Percentiles rank a stretch among this genome's conserved stretches.
Evolutionary conservation across 1,140 invertebrate genomes (phyloP).

Genomic region (Nephila pilipes): DNA sequence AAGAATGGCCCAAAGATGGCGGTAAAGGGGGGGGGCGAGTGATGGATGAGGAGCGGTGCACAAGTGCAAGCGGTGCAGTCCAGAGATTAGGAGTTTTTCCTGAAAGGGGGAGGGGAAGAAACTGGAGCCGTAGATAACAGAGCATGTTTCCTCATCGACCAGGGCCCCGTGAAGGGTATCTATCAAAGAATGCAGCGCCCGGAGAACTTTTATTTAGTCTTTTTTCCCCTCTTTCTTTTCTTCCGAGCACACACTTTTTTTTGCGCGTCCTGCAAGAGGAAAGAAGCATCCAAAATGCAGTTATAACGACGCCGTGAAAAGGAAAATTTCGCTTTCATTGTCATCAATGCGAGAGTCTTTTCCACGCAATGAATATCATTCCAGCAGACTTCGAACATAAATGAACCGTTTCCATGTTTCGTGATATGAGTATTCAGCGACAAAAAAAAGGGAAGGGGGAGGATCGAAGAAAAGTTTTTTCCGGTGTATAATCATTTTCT

Average conservation of each 20-base stretch:
- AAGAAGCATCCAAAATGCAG: background rate
- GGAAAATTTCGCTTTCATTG: too few species aligned
- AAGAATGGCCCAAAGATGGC: too few species aligned
- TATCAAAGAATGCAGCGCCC: background rate
- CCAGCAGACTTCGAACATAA: too few species aligned
- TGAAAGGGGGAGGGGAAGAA: background rate
- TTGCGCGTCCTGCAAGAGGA: background rate
- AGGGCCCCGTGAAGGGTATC: background rate
- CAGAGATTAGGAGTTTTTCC: background rate
- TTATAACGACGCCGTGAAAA: background rate
- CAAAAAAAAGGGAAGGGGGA: too few species aligned
- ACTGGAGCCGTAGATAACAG: background rate
- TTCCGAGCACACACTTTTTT: background rate
- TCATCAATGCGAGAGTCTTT: too few species aligned
- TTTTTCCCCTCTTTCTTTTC: background rate
- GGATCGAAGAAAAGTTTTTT: too few species aligned
- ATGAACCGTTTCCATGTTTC: too few species aligned
- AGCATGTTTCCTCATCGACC: background rate
- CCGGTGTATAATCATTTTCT: too few species aligned
- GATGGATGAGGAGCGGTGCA: background rate
- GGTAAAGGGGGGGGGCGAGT: background rate
- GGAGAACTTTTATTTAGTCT: background rate
- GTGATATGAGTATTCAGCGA: too few species aligned
- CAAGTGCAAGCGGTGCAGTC: background rate
- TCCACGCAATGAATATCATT: too few species aligned